Conservation (phyloP, 2,113 vertebrate genomes). For the Bagarius yarrelli region DNA sequence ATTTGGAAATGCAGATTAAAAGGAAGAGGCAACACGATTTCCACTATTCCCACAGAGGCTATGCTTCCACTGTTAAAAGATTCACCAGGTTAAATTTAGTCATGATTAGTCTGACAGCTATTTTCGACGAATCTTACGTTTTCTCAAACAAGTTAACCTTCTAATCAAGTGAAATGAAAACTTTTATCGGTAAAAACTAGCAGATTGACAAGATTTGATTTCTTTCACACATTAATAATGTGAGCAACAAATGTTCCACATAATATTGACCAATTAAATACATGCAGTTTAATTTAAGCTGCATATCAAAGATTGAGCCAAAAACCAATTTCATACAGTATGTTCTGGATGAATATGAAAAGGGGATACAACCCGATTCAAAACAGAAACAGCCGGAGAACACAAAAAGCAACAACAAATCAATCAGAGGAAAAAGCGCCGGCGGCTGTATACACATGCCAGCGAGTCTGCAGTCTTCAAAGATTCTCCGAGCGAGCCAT, state of each 20-base stretch:
- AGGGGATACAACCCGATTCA: conserved; percentile 32
- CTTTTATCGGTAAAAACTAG: no score
- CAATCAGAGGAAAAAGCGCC: conserved; percentile 86
- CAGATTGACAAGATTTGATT: background rate
- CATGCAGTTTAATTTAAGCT: conserved; percentile 1
- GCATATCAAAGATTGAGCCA: conserved; percentile 32
- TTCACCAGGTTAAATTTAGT: background rate
- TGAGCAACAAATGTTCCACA: background rate
- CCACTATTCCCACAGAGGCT: background rate
- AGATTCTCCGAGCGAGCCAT: conserved; percentile 95
- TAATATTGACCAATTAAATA: conserved; percentile 3
- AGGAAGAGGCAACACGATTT: background rate
- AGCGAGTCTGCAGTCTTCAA: conserved; percentile 98
- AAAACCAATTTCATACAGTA: conserved; percentile 52
- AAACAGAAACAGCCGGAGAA: conserved; percentile 64
- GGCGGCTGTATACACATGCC: conserved; percentile 98
- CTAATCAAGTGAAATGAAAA: background rate
- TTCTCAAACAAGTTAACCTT: background rate
- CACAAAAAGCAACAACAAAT: conserved; percentile 79
- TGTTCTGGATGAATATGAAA: conserved; percentile 57
- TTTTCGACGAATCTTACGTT: background rate
- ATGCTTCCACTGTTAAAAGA: background rate
- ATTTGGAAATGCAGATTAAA: background rate
- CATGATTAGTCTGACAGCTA: no score
- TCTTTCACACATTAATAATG: background rate